Conservation (phyloP, 2,888 invertebrate species). For the Eupithecia tripunctaria region DNA sequence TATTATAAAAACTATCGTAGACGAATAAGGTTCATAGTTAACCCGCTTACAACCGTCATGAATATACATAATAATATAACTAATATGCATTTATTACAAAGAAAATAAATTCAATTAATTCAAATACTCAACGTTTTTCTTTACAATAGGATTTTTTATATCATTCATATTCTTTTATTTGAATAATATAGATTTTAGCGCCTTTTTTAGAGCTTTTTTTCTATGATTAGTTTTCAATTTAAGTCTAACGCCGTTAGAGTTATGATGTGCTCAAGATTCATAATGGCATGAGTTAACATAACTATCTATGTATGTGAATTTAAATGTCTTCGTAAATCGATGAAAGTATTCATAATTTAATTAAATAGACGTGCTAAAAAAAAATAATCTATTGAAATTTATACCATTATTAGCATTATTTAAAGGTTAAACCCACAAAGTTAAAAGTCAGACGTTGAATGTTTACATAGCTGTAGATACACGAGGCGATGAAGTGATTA, state of each 20-base stretch:
- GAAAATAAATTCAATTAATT: neutral
- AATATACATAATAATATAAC: neutral
- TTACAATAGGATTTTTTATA: neutral
- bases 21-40: no score
- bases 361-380: conserved; percentile 19
- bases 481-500: conserved; percentile 55
- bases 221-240: conserved; percentile 2
- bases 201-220: no score
- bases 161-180: neutral
- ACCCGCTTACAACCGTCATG: no score
- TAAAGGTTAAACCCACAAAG: conserved; percentile 31
- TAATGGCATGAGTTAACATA: neutral
- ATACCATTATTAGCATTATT: conserved; percentile 31
- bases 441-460: conserved; percentile 35
- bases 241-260: neutral
- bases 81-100: neutral
- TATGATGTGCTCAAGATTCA: conserved; percentile 13
- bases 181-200: neutral
- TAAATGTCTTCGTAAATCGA: conserved; percentile 4
- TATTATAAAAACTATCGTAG: no score
- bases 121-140: neutral
- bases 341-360: conserved; percentile 8
- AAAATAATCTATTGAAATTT: conserved; percentile 21
- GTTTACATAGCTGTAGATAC: conserved; percentile 50
- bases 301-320: conserved; percentile 1